phyloP scores from a whole-genome alignment of 2,888 invertebrate genomes.

The Torymus texanus region DNA sequence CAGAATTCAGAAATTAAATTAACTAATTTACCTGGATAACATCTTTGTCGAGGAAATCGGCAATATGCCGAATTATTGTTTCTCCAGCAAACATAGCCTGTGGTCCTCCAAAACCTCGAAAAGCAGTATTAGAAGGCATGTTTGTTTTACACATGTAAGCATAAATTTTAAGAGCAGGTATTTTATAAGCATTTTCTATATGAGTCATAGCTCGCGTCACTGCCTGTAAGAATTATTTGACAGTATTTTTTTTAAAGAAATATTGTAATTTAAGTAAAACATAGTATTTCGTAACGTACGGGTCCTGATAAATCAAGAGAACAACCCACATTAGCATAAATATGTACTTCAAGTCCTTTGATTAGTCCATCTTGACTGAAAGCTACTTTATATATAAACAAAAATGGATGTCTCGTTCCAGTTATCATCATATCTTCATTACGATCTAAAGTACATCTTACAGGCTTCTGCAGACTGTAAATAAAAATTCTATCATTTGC shows the following conservation, averaged over 20 bases:
- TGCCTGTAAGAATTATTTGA: conserved; percentile 76
- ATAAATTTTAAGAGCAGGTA: conserved; percentile 83
- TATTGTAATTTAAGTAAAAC: no score
- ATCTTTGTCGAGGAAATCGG: conserved; percentile 81
- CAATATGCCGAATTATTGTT: conserved; percentile 85
- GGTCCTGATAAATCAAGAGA: conserved; percentile 86
- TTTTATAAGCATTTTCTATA: conserved; percentile 87
- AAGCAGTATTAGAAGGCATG: conserved; percentile 92
- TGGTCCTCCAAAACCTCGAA: conserved; percentile 91
- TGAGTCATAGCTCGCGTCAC: conserved; percentile 88
- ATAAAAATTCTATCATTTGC: not conserved
- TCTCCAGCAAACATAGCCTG: conserved; percentile 92
- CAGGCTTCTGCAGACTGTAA: conserved; percentile 82
- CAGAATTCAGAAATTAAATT: not conserved
- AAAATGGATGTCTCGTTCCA: conserved; percentile 91
- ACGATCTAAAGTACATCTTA: conserved; percentile 90
- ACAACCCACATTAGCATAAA: conserved; percentile 89
- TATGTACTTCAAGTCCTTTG: conserved; percentile 81
- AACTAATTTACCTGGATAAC: conserved; percentile 78
- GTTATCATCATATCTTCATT: conserved; percentile 94
- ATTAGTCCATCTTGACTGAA: conserved; percentile 85
- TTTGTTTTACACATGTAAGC: conserved; percentile 90
- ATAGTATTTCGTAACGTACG: conserved; percentile 75
- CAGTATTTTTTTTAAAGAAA: no score
- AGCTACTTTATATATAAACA: conserved; percentile 87